phyloP scores from a whole-genome alignment of 2,113 vertebrate genomes.

The Chloropsis hardwickii region DNA sequence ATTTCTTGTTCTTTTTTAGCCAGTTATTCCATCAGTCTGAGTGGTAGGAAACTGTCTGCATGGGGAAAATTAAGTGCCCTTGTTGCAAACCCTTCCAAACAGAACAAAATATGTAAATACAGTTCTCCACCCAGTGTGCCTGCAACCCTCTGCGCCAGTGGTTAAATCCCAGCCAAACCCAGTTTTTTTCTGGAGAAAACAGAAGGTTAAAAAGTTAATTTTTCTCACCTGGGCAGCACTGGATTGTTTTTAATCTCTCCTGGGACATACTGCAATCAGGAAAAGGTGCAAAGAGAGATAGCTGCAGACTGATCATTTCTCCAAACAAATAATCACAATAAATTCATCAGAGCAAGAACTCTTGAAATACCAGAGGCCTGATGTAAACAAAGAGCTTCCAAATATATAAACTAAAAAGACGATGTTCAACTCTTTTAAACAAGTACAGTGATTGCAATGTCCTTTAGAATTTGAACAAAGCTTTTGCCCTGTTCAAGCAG shows the following conservation, averaged over 20 bases:
- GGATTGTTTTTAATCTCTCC: not conserved
- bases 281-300: not conserved
- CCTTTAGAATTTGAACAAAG: not conserved
- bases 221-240: not conserved
- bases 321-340: not conserved
- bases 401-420: not conserved
- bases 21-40: not conserved
- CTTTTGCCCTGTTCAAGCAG: fast-evolving
- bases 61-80: not conserved
- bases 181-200: not conserved
- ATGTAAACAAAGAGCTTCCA: constrained; percentile 5
- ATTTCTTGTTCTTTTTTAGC: not conserved
- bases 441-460: not conserved
- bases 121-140: not conserved
- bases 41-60: not conserved
- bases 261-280: not conserved
- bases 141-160: not conserved
- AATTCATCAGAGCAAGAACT: not conserved
- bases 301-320: not conserved
- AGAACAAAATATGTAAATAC: not conserved
- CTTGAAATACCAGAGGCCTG: not conserved
- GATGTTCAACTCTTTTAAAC: not conserved
- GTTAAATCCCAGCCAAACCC: not conserved
- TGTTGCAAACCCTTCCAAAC: not conserved
- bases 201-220: not conserved